A percentile compares a stretch with the other conserved stretches of the same genome.
These are phyloP conservation scores for Distichodus sexfasciatus DNA, from an alignment of 2,797 vertebrate genomes.

Conservation along the genomic window DNA sequence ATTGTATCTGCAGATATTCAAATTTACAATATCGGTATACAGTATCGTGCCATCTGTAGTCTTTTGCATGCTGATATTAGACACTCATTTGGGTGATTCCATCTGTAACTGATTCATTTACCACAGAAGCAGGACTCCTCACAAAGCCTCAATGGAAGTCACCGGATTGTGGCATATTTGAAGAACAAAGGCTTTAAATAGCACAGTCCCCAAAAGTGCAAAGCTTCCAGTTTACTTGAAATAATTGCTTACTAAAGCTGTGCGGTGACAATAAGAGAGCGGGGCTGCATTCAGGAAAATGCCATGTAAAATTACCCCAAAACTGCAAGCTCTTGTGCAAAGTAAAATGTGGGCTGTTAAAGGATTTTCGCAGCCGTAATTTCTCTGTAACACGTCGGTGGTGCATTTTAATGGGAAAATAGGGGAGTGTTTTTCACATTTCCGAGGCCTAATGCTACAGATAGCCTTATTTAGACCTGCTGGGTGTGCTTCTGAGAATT, in stretches of 20 bases:
- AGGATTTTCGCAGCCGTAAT: not conserved
- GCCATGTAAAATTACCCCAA: not conserved
- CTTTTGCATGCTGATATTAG: too few relatives aligned
- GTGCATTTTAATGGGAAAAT: constrained; percentile 13
- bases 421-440: constrained; percentile 19
- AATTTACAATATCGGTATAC: too few relatives aligned
- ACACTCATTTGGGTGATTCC: constrained; percentile 3
- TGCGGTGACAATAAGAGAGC: not conserved
- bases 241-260: constrained; percentile 19
- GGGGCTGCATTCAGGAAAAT: not conserved
- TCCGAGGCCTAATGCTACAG: constrained; percentile 20
- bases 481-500: constrained; percentile 20
- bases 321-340: not conserved
- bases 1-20: too few relatives aligned
- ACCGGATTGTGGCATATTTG: not conserved
- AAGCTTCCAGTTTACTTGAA: not conserved
- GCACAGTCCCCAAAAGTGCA: not conserved
- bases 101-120: not conserved
- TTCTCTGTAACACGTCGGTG: not conserved
- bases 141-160: not conserved
- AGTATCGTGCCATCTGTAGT: too few relatives aligned
- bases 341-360: not conserved
- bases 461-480: constrained; percentile 22
- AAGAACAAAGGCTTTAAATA: constrained; percentile 4
- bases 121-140: not conserved